A percentile compares a stretch with the other conserved stretches of the same genome.
Conservation (phyloP, 2,113 vertebrate genomes). For the Gavia stellata region DNA sequence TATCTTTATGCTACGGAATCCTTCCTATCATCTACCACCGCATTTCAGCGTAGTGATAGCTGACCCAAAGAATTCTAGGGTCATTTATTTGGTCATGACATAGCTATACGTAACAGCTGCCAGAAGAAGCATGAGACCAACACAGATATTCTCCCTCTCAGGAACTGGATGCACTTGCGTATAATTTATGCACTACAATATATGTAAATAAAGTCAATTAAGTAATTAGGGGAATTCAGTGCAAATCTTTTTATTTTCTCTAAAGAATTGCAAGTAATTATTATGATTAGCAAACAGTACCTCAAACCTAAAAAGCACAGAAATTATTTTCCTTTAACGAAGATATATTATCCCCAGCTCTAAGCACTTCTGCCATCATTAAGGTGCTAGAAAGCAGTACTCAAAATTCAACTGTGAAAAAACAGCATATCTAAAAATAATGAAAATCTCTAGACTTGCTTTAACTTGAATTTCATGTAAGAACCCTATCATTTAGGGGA, state of each 20-base stretch:
- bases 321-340: not conserved
- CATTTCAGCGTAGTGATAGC: not conserved
- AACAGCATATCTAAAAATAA: not conserved
- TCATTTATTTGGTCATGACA: not conserved
- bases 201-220: constrained; percentile 53
- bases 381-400: not conserved
- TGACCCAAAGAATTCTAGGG: not conserved
- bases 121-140: not conserved
- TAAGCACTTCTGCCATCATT: not conserved
- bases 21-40: not conserved
- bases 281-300: constrained; percentile 18
- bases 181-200: not conserved
- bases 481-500: not conserved
- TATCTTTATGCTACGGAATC: not conserved
- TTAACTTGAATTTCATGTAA: not conserved
- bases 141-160: not conserved
- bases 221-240: constrained; percentile 12
- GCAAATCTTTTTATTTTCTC: constrained; percentile 25
- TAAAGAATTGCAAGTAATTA: constrained; percentile 25
- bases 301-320: constrained; percentile 17
- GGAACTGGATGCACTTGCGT: not conserved
- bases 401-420: not conserved
- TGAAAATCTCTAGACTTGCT: not conserved
- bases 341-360: not conserved
- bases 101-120: not conserved